Evolutionary conservation across 2,888 invertebrate genomes (phyloP), one percentile per base, ranked within the genome.

Genomic region (Esperia sulphurella): DNA sequence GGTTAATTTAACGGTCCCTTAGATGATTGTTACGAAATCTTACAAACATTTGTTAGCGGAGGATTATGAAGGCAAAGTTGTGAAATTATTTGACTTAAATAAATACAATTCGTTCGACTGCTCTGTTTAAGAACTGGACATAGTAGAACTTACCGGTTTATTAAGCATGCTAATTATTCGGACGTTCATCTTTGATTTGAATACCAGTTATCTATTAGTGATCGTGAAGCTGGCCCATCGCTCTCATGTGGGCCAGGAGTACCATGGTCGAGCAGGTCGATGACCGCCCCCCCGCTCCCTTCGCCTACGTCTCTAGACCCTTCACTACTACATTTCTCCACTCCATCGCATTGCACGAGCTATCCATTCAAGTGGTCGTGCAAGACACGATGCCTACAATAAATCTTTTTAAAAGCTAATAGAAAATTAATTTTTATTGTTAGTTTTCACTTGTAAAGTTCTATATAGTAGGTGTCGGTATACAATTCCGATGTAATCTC

Each of bases 191-290:
- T 38, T 45, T 12, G 30, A 39, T 39, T 35, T 44, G 33, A 41
- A 42, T 41, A 50, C 35, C 46, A 50, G 43, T 47, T 46, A 40
- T n/a, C n/a, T n/a, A n/a, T 51, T 51, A 46, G 37, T 14, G 42
- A 42, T 40, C 29, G 35, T 13, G 13, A 40, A 29, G 31, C 12
- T 44, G 14, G n/a, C n/a, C 45, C 48, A 53, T 58, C 52, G 55
- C 29, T 59, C 56, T 51, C 70, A 84, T 76, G 81, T 88, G 82
- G 88, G 87, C 83, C 79, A 89, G 83, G 83, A 86, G 85, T 78
- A 75, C 76, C 81, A 87, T 67, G 82, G 84, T 68, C 83, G 73
- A 63, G 51, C 63, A 62, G 88, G 73, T 84, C 83, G 51, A 64
- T 64, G 85, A 79, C 85, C 65, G 66, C 65, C 51, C 71, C 70